Evolutionary conservation across 2,888 invertebrate genomes (phyloP), one percentile per base, ranked within the genome.

Genomic region (Halictus ligatus): DNA sequence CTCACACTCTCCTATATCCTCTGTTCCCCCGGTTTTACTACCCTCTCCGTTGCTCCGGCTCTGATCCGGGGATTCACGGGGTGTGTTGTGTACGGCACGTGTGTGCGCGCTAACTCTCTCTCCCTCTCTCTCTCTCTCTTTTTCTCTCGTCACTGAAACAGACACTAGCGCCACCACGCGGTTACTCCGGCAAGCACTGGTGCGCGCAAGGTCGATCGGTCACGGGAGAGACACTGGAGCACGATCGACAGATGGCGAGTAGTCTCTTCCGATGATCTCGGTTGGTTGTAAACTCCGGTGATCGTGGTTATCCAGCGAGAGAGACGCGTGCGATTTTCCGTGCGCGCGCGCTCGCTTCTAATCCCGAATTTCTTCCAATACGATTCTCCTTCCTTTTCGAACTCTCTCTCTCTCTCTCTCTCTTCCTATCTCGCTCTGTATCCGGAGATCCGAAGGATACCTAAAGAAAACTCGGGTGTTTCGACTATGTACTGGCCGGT

Each of bases 161-260:
- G 83, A 84, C 88, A 87, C 88, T 87, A 86, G 89, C 92, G 92
- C 88, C 93, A 90, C 92, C 88, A 83, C 72, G 84, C 90, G 93
- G 85, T 50, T 40, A 54, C 80, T 71, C 43, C 21, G 50, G 15
- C 75, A 86, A 91, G 80, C 83, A 84, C 76, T 74, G 54, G 72
- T 40, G 58, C 35, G 35, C 35, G 2, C 25, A 82, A 87, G 74
- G 78, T 83, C 78, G 81, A 84, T 85, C 75, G 35, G 40, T 73
- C 78, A 79, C 78, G 80, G 76, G 82, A 75, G 80, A 77, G 82
- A 75, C 87, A 86, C 88, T 76, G 77, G 85, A 77, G 83, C 83
- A 50, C 80, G 84, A 83, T 89, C 92, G 92, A 91, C 90, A 88
- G 91, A 91, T 90, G 92, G 92, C 91, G 91, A 90, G 91, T 67